These are phyloP conservation scores for Melangyna quadrimaculata DNA, from an alignment of 2,888 invertebrate genomes.

Conservation along the genomic window DNA sequence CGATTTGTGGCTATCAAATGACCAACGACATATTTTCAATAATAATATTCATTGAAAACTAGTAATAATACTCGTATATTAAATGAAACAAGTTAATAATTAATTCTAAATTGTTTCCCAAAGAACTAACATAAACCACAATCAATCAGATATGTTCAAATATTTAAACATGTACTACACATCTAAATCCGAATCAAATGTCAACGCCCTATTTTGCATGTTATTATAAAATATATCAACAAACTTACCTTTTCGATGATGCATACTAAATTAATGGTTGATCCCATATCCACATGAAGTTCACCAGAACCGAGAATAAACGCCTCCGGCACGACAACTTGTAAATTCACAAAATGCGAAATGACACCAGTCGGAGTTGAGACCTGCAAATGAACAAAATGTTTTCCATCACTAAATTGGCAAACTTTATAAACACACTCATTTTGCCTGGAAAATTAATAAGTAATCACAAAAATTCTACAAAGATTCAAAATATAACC, in stretches of 20 bases:
- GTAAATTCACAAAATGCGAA: conserved; percentile 93
- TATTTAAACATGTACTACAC: too few species aligned
- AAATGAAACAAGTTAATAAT: too few species aligned
- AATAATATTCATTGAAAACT: too few species aligned
- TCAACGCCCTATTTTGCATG: too few species aligned
- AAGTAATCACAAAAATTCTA: conserved; percentile 2
- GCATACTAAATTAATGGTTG: conserved; percentile 93
- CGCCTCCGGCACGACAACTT: conserved; percentile 94
- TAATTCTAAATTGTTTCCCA: too few species aligned
- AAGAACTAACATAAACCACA: too few species aligned
- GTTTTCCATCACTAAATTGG: conserved; percentile 23
- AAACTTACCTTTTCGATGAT: conserved; percentile 92
- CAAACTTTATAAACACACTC: background rate
- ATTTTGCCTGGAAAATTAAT: background rate
- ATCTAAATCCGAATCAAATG: too few species aligned
- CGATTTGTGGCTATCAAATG: too few species aligned
- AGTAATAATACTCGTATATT: too few species aligned
- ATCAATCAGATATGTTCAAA: too few species aligned
- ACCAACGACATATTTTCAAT: too few species aligned
- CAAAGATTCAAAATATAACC: background rate
- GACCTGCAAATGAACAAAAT: conserved; percentile 84
- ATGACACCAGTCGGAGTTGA: conserved; percentile 91
- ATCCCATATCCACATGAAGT: conserved; percentile 94
- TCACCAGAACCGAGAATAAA: conserved; percentile 93
- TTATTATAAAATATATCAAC: background rate